Base-by-base conservation (phyloP, 1,140 invertebrate genomes). In the Steinernema khuongi region DNA sequence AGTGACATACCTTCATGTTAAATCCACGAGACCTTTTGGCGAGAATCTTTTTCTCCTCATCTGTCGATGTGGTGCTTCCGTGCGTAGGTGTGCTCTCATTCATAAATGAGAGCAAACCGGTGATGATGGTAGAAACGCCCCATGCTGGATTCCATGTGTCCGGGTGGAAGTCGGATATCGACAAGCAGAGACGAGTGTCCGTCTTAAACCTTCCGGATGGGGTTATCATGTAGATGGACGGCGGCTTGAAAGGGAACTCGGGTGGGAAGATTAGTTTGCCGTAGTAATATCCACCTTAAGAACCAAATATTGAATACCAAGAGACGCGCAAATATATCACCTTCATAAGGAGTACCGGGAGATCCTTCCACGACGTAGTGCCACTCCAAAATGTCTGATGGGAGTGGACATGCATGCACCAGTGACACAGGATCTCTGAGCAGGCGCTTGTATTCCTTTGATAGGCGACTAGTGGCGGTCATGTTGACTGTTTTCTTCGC, bases 171-270 rank as follows among this genome's bases (percentile, higher is more conserved):
- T 99, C 96, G 78, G 92, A 93, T 79, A 97, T 97, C 74, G 94
- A 97, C 71, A 99, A 89, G 87, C 96, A 99, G 30, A 99, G 88
- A 83, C 94, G 89, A 17, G 91, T 94, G 81, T 96, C 94, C 0
- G 91, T 87, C 82, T 88, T 78, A 81, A 90, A 91, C 80, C 91
- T 89, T 73, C 96, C 96, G 87, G 94, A 97, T 14, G 96, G 96
- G 17, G 96, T 99, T 19, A 94, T 91, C 94, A 99, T 98, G 83
- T 94, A 97, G 83, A 99, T 96, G 77, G 93, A 93, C 19, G 96
- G 96, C 33, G 96, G 96, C 86, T 95, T 96, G 84, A 98, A 99
- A 1, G 96, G 96, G 88, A 96, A 99, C 83, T 99, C 94, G 77
- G 91, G 88, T 1, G 96, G 96, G 88, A 99, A 99, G 71, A 96